Base-by-base conservation (phyloP, 2,888 invertebrate species). In the Rhogogaster chlorosoma region DNA sequence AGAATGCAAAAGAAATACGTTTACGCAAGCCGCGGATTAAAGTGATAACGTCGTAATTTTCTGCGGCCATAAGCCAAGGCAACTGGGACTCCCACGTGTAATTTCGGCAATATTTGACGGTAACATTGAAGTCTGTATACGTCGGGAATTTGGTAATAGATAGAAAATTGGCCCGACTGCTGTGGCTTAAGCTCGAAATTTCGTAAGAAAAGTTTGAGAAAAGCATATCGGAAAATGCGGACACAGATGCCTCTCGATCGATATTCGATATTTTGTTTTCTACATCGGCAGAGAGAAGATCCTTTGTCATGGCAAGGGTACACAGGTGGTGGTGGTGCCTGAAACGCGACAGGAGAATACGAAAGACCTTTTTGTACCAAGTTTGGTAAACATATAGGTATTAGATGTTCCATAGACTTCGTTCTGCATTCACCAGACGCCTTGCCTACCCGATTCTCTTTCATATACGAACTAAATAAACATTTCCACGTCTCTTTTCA, bases 391-490 rank as follows among this genome's bases (percentile, higher is more conserved):
- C 36, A 36, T 80, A 61, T 57, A 61, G n/a, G 22, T 80, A 61
- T 61, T n/a, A 57, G 61, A 80, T 38, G 22, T 80, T 61, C 32
- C 78, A n/a, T 36, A 36, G 78, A 36, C 22, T 61, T 80, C 12
- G 36, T 61, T 80, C 29, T n/a, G 78, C 57, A 80, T 36, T 80
- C 57, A 38, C 22, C 26, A 57, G 61, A 22, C n/a, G 38, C 49
- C 22, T 78, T 12, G 57, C 78, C 36, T 22, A 38, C 61, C 53
- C 38, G 78, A 61, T 18, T 38, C 38, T 80, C 57, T 61, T 32
- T n/a, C 36, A 80, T 57, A 53, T 2, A 80, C 57, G 38, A 36
- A 80, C 32, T 80, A 61, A 80, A 80, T 80, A 80, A 80, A 80
- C 57, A 29, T 36, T 80, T 32, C 77, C 49, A 75, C 75, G 22